Evolutionary conservation across 2,888 invertebrate genomes (phyloP), one percentile per base, ranked within the genome.

Genomic region (Ichneumon xanthorius): DNA sequence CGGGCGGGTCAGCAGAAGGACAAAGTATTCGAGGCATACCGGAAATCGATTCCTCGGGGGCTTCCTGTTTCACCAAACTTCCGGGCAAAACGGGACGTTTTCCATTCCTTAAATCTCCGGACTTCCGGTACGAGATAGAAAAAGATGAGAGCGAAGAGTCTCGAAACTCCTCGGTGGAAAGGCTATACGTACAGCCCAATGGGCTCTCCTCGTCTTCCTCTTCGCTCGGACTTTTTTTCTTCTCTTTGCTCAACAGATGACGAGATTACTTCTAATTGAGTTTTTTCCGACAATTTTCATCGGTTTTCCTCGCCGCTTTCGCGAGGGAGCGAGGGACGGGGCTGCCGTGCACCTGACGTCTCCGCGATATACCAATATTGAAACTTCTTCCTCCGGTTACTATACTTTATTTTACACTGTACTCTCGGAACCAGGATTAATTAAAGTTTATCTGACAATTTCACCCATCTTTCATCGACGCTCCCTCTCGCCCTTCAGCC

Each of bases 381-480:
- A 80, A 81, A 67, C 73, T 85, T 37, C 37, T 65, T 16, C 45
- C 33, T 48, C n/a, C 58, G 45, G 19, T 53, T 26, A 67, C 78
- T 33, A n/a, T 16, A 48, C 53, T 33, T 71, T 63, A 58, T 67
- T 14, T 37, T 50, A 63, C 30, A n/a, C 19, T 33, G 40, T 58
- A 22, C 40, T 22, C 33, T 22, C 22, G 82, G 70, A 72, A 68
- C 79, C 50, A 22, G 80, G 77, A 82, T 88, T 86, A 86, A 86
- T 88, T 83, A 76, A 87, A 86, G 85, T 88, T 88, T 83, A 78
- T 72, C 82, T 37, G 79, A 81, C 84, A 76, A 76, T 80, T 75
- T 48, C 70, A 65, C 45, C 26, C 61, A 16, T 61, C 30, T 40
- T 30, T 19, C 53, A 11, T 19, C 33, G 30, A 22, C 26, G n/a